Percentiles rank a stretch among this genome's conserved stretches.
Conservation (phyloP, 2,797 vertebrate genomes). For the Pipistrellus kuhlii region DNA sequence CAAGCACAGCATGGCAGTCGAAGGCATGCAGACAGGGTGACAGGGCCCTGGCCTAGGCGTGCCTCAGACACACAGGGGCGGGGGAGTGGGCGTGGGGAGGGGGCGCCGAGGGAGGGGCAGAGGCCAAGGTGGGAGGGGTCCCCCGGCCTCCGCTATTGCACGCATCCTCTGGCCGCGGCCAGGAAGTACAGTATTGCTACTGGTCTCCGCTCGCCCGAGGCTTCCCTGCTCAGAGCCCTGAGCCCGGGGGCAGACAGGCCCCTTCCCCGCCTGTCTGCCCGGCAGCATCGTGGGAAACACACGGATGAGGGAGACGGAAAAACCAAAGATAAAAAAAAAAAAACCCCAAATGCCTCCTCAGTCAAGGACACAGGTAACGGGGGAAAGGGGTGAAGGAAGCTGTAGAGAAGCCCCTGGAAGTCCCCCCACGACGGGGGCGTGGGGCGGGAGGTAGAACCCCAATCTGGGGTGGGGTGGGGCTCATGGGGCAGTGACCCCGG, state of each 20-base stretch:
- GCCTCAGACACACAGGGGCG: slow-evolving; percentile 81
- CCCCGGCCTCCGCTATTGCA: slow-evolving; percentile 80
- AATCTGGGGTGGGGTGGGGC: slow-evolving; percentile 67
- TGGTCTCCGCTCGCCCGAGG: slow-evolving; percentile 61
- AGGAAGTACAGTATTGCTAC: slow-evolving; percentile 82
- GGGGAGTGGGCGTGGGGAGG: background rate
- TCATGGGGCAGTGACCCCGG: slow-evolving; percentile 27
- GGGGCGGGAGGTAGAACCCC: slow-evolving; percentile 80
- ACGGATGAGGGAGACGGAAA: slow-evolving; percentile 62
- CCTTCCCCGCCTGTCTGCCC: slow-evolving; percentile 73
- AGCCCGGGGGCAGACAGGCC: slow-evolving; percentile 77
- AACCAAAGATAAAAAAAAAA: background rate
- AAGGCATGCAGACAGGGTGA: slow-evolving; percentile 82
- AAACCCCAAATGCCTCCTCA: slow-evolving; percentile 22
- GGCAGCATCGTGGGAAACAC: slow-evolving; percentile 80
- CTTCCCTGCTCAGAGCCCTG: slow-evolving; percentile 75
- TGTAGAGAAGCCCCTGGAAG: slow-evolving; percentile 60
- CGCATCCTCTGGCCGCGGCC: slow-evolving; percentile 71
- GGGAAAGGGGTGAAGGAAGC: background rate
- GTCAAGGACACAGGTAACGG: slow-evolving; percentile 13
- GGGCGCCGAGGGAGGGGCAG: slow-evolving; percentile 60
- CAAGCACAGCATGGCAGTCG: slow-evolving; percentile 78
- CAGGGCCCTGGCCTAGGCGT: slow-evolving; percentile 76
- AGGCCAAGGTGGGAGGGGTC: slow-evolving; percentile 78
- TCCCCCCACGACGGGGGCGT: slow-evolving; percentile 54